Evolutionary conservation across 2,113 vertebrate genomes (phyloP).

Genomic region (Arenaria interpres): DNA sequence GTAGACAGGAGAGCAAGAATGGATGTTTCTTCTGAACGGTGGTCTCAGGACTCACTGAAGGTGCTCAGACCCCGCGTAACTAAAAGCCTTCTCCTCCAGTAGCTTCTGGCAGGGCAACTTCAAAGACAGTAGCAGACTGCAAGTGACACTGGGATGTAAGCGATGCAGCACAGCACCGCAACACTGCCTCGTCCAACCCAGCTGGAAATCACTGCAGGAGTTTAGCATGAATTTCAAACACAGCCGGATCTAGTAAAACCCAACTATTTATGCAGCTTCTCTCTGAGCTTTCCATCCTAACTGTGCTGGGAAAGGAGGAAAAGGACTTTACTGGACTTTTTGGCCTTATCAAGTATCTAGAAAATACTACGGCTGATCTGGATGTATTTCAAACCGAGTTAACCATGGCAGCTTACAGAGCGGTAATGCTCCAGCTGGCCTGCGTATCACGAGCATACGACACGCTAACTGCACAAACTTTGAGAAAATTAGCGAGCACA

Average conservation of each 20-base stretch:
- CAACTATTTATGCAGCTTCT: neutral
- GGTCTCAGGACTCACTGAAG: neutral
- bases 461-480: neutral
- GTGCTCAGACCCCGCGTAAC: neutral
- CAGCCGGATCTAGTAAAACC: neutral
- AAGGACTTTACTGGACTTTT: neutral
- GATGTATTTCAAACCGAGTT: neutral
- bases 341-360: neutral
- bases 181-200: neutral
- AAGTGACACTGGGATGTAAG: neutral
- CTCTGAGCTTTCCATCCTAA: neutral
- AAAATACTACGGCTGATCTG: fast-evolving
- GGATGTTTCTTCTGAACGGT: neutral
- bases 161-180: neutral
- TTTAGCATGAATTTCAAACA: neutral
- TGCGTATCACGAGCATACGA: neutral
- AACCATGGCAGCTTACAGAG: neutral
- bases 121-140: neutral
- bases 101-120: neutral
- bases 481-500: neutral
- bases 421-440: neutral
- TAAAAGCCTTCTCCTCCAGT: neutral
- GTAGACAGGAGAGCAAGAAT: neutral
- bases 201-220: neutral
- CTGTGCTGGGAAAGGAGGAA: neutral